Percentiles rank a stretch among this genome's conserved stretches.
Conservation (phyloP, 1,140 invertebrate genomes). For the Chrysopa pallens region DNA sequence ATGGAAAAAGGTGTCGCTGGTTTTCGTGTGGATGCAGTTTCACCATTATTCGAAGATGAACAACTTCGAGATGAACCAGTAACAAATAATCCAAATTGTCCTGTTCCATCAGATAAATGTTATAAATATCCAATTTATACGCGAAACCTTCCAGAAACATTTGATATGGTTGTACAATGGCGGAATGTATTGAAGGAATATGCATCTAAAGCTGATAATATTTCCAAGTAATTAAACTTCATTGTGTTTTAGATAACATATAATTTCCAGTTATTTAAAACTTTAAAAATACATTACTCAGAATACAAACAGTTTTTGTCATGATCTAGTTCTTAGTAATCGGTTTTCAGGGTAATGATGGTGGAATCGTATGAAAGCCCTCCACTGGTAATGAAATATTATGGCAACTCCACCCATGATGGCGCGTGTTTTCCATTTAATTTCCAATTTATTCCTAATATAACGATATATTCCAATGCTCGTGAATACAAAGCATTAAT, state of each 20-base stretch:
- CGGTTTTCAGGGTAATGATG: conserved; percentile 40
- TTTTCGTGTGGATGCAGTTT: conserved; percentile 49
- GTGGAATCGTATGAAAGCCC: conserved; percentile 47
- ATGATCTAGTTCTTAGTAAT: too few species aligned
- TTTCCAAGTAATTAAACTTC: conserved; percentile 11
- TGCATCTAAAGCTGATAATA: conserved; percentile 18
- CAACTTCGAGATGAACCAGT: conserved; percentile 32
- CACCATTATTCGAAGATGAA: conserved; percentile 36
- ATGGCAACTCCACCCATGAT: conserved; percentile 18
- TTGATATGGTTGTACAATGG: conserved; percentile 42
- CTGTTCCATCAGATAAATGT: conserved; percentile 23
- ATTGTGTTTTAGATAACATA: too few species aligned
- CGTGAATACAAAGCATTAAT: conserved; percentile 28
- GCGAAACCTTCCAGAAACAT: conserved; percentile 34
- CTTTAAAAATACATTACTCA: too few species aligned
- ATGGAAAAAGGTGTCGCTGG: conserved; percentile 56
- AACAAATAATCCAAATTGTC: conserved; percentile 16
- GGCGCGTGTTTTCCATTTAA: conserved; percentile 52
- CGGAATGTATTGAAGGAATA: conserved; percentile 40
- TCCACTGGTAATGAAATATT: conserved; percentile 38
- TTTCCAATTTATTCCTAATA: conserved; percentile 38
- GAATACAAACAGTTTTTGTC: too few species aligned
- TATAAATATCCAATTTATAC: conserved; percentile 45
- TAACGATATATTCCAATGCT: conserved; percentile 22
- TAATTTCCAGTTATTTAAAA: too few species aligned